Percentiles rank a stretch among this genome's conserved stretches.
Conservation (phyloP, 2,113 vertebrate species). For the Heterocephalus glaber region DNA sequence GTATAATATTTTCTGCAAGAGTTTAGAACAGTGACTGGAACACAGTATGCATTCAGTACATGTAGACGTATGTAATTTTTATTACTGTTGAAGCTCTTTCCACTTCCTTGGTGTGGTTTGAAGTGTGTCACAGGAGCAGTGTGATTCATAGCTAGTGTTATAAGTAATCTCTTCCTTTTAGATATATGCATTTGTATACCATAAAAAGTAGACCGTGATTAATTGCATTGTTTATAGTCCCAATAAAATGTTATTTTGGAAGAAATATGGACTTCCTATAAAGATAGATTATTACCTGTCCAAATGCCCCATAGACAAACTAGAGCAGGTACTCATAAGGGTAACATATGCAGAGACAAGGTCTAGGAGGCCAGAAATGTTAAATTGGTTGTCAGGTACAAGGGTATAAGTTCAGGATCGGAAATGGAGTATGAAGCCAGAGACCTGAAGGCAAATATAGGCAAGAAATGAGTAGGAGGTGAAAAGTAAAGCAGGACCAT, state of each 20-base stretch:
- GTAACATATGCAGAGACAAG: neutral
- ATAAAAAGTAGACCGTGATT: constrained; percentile 40
- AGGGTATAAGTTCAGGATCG: neutral
- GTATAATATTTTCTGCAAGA: neutral
- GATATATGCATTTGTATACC: constrained; percentile 33
- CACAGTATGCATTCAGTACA: neutral
- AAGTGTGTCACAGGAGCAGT: neutral
- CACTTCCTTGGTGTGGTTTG: neutral
- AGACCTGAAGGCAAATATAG: constrained; percentile 23
- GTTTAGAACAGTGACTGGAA: neutral
- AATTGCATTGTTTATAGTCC: constrained; percentile 48
- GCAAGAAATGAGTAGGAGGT: neutral
- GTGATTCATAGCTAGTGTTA: constrained; percentile 37
- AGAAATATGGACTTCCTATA: constrained; percentile 33
- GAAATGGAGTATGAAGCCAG: constrained; percentile 28
- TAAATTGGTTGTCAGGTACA: constrained; percentile 43
- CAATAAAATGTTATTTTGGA: constrained; percentile 53
- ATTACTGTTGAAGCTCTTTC: neutral
- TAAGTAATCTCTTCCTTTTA: constrained; percentile 53
- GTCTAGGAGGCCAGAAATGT: constrained; percentile 27
- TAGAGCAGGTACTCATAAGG: constrained; percentile 12
- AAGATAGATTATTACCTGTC: constrained; percentile 47
- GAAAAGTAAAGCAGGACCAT: neutral
- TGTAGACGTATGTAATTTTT: constrained; percentile 3
- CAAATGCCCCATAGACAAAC: neutral